Evolutionary conservation across 2,797 vertebrate genomes (phyloP).

Genomic region (Garrulus glandarius): DNA sequence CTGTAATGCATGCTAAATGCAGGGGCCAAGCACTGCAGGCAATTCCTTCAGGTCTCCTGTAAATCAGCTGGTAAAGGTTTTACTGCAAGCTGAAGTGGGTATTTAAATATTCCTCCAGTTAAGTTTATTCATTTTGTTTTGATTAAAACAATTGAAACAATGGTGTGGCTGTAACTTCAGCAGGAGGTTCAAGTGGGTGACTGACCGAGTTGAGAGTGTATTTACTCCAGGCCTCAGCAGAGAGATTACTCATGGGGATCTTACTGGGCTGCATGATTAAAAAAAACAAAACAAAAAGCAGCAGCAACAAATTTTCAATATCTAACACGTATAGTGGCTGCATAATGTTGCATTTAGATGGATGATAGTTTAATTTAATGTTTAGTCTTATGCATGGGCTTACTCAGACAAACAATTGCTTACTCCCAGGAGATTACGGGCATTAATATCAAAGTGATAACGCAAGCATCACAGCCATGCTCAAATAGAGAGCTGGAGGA

Average conservation of each 20-base stretch:
- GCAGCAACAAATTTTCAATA: constrained; percentile 69
- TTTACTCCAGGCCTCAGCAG: constrained; percentile 66
- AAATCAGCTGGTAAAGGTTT: constrained; percentile 76
- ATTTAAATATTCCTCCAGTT: constrained; percentile 73
- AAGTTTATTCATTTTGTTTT: constrained; percentile 65
- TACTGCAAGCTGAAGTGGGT: constrained; percentile 72
- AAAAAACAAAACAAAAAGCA: constrained; percentile 25
- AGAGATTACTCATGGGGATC: constrained; percentile 72
- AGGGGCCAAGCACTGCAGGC: constrained; percentile 71
- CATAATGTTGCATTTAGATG: constrained; percentile 63
- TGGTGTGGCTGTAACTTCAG: constrained; percentile 69
- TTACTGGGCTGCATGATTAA: constrained; percentile 77
- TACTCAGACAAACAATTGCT: constrained; percentile 72
- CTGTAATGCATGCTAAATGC: constrained; percentile 77
- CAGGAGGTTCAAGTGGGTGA: constrained; percentile 78
- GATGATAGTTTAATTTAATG: constrained; percentile 70
- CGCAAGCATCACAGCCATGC: constrained; percentile 46
- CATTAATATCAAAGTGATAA: constrained; percentile 76
- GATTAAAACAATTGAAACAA: constrained; percentile 80
- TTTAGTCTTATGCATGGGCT: constrained; percentile 67
- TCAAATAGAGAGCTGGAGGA: constrained; percentile 50
- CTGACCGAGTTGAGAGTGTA: constrained; percentile 67
- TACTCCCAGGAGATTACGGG: constrained; percentile 68
- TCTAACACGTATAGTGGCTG: constrained; percentile 30
- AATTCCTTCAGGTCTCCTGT: constrained; percentile 78